Evolutionary conservation across 1,140 invertebrate genomes (phyloP).

Genomic region (Cotesia glomerata): DNA sequence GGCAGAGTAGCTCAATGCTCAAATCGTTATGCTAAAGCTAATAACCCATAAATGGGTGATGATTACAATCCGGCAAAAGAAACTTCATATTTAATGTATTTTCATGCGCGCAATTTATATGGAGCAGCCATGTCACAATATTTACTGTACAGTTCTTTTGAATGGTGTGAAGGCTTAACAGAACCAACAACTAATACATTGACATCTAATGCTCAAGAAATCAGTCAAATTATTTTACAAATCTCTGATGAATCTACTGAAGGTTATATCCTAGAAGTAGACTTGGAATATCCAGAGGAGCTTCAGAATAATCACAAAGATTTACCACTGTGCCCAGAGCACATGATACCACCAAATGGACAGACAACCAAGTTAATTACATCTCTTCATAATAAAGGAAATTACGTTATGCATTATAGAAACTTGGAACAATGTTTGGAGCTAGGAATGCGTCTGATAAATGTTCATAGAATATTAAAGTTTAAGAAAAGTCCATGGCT

Average conservation of each 20-base stretch:
- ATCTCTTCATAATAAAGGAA: slow-evolving; percentile 61
- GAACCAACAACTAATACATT: slow-evolving; percentile 16
- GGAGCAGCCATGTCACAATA: slow-evolving; percentile 39
- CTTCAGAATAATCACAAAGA: slow-evolving; percentile 64
- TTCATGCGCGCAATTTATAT: slow-evolving; percentile 52
- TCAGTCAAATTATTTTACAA: slow-evolving; percentile 31
- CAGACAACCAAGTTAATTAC: slow-evolving; percentile 51
- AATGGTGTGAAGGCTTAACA: slow-evolving; percentile 40
- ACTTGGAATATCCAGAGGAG: slow-evolving; percentile 37
- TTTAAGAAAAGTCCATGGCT: slow-evolving; percentile 36
- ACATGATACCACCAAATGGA: slow-evolving; percentile 28
- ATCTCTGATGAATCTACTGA: slow-evolving; percentile 48
- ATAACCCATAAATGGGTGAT: slow-evolving; percentile 33
- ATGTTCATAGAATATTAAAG: slow-evolving; percentile 37
- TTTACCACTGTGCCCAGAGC: slow-evolving; percentile 61
- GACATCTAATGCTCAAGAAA: not conserved
- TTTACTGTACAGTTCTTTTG: slow-evolving; percentile 39
- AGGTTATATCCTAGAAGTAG: slow-evolving; percentile 64
- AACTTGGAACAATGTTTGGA: slow-evolving; percentile 60
- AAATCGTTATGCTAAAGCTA: slow-evolving; percentile 47
- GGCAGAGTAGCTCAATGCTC: slow-evolving; percentile 42
- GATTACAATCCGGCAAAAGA: slow-evolving; percentile 34
- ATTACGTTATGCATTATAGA: slow-evolving; percentile 42
- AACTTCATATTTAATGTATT: slow-evolving; percentile 39
- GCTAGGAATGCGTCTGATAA: slow-evolving; percentile 21